phyloP scores from a whole-genome alignment of 1,140 invertebrate species.

The Pollicipes pollicipes region DNA sequence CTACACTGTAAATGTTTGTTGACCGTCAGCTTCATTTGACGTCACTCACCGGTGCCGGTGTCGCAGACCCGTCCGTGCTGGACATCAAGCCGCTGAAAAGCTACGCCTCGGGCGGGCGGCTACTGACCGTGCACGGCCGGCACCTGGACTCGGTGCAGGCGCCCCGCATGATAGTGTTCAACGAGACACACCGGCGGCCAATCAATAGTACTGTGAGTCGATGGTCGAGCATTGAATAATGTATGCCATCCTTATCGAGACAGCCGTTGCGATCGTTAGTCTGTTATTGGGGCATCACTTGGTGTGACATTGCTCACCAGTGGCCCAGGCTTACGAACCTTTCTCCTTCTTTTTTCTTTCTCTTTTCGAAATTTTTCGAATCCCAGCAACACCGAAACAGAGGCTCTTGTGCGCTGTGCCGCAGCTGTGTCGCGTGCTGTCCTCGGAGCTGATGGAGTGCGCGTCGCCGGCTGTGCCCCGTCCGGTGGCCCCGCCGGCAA shows the following conservation, averaged over 20 bases:
- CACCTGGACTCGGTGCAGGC: conserved; percentile 79
- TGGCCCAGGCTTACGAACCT: too few species aligned
- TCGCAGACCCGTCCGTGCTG: conserved; percentile 65
- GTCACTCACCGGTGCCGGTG: conserved; percentile 51
- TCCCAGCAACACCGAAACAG: too few species aligned
- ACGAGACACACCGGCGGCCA: conserved; percentile 22
- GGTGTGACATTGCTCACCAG: too few species aligned
- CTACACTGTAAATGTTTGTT: conserved; percentile 30
- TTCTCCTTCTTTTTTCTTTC: too few species aligned
- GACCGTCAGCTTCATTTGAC: conserved; percentile 60
- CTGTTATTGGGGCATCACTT: too few species aligned
- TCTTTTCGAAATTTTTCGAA: too few species aligned
- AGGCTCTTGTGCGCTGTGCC: too few species aligned
- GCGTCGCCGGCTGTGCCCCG: too few species aligned
- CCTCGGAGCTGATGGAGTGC: too few species aligned
- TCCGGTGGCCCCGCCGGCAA: conserved; percentile 4
- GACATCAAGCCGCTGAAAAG: conserved; percentile 32
- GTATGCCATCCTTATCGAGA: too few species aligned
- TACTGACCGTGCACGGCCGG: conserved; percentile 79
- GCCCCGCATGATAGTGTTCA: conserved; percentile 62
- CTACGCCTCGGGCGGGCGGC: conserved; percentile 77
- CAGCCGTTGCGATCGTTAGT: too few species aligned
- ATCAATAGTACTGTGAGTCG: conserved; percentile 48
- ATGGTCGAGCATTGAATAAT: background rate
- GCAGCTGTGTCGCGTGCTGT: too few species aligned